A percentile compares a stretch with the other conserved stretches of the same genome.
phyloP scores from a whole-genome alignment of 92 coral and sea anemone genomes.

The Bergia sp. region DNA sequence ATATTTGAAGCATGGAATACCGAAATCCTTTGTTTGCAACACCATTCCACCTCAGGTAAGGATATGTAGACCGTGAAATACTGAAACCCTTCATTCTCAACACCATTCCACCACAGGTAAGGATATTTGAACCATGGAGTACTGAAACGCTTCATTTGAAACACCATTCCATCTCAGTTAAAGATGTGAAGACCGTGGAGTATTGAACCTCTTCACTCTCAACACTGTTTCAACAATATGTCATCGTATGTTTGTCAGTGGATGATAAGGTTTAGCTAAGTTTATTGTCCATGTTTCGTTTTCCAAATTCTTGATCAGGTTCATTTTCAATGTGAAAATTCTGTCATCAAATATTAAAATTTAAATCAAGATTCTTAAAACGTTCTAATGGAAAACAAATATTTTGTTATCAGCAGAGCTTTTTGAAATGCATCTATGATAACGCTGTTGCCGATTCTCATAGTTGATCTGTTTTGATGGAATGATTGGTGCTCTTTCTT shows the following conservation, averaged over 20 bases:
- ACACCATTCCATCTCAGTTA: not conserved
- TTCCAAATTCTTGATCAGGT: too few relatives aligned
- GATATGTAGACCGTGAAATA: not conserved
- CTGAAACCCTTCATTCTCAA: too few relatives aligned
- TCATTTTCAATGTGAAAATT: too few relatives aligned
- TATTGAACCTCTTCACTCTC: slow-evolving; percentile 49
- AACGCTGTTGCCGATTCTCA: too few relatives aligned
- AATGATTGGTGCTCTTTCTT: not conserved
- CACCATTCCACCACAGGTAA: slow-evolving; percentile 31
- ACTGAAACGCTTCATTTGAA: slow-evolving; percentile 46
- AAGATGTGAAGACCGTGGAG: slow-evolving; percentile 59
- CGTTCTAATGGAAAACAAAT: too few relatives aligned
- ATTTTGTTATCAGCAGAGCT: too few relatives aligned
- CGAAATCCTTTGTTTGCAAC: slow-evolving; percentile 46
- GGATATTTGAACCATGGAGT: slow-evolving; percentile 91
- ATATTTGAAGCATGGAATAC: slow-evolving; percentile 73
- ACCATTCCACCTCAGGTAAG: not conserved
- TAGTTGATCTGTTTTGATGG: too few relatives aligned
- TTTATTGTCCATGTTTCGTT: too few relatives aligned
- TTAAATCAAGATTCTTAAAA: too few relatives aligned
- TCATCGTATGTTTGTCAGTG: not conserved
- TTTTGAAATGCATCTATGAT: too few relatives aligned
- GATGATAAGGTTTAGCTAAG: too few relatives aligned
- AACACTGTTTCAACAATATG: not conserved
- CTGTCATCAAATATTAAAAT: too few relatives aligned